Conservation (phyloP, 2,888 invertebrate species). For the Tachystola acroxantha region DNA sequence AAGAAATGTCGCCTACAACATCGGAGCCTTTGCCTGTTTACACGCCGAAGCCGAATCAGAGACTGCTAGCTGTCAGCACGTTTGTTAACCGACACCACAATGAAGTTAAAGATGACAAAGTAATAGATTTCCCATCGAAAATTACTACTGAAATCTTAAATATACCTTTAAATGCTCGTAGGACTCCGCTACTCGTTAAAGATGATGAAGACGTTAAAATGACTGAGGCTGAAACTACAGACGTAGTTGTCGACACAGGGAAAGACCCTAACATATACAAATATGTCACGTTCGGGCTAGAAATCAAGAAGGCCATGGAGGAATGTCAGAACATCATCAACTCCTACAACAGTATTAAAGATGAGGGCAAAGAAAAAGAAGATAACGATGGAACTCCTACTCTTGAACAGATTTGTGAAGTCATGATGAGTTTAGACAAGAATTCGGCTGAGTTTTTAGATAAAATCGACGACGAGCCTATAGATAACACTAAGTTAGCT, state of each 20-base stretch:
- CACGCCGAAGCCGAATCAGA: constrained; percentile 47
- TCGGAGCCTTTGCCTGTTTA: constrained; percentile 51
- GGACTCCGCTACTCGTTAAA: constrained; percentile 33
- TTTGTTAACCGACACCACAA: constrained; percentile 31
- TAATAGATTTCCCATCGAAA: constrained; percentile 34
- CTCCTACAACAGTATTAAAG: constrained; percentile 52
- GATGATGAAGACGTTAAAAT: constrained; percentile 29
- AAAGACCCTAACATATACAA: constrained; percentile 57
- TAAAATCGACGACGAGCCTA: constrained; percentile 42
- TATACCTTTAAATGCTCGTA: constrained; percentile 35
- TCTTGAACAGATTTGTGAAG: constrained; percentile 61
- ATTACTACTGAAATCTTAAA: constrained; percentile 30
- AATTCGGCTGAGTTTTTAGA: constrained; percentile 56
- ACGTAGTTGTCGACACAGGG: constrained; percentile 16
- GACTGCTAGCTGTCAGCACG: constrained; percentile 50
- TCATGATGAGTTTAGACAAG: constrained; percentile 62
- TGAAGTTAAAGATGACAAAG: constrained; percentile 25
- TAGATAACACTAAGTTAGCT: constrained; percentile 53
- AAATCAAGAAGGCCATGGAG: constrained; percentile 70
- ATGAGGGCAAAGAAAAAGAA: constrained; percentile 34
- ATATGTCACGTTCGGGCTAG: constrained; percentile 59
- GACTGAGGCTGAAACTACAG: constrained; percentile 13
- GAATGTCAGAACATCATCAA: constrained; percentile 69
- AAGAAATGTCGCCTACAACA: constrained; percentile 62
- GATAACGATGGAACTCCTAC: constrained; percentile 39